A percentile compares a stretch with the other conserved stretches of the same genome.
phyloP scores from a whole-genome alignment of 2,888 invertebrate species.

The Anthrax anthrax region DNA sequence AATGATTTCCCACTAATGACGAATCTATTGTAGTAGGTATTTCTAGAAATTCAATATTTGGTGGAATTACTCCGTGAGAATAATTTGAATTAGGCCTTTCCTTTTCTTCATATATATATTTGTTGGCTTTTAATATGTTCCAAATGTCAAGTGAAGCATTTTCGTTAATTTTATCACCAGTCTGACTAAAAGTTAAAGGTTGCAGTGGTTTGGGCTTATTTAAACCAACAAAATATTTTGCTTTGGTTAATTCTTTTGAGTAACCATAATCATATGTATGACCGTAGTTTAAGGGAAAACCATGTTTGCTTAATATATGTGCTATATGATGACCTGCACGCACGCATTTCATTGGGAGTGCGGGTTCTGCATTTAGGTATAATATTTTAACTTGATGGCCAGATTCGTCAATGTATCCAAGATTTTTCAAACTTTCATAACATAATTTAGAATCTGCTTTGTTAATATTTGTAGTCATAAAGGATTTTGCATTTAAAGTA shows the following conservation, averaged over 20 bases:
- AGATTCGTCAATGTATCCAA: conserved; percentile 2
- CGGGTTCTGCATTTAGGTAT: conserved; percentile 2
- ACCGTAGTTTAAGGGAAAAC: conserved; percentile 12
- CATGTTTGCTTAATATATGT: conserved; percentile 3
- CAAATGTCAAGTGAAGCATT: conserved; percentile 7
- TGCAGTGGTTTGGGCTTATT: conserved; percentile 5
- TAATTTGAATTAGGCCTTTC: too few species aligned
- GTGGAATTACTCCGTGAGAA: too few species aligned
- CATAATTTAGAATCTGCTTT: not conserved
- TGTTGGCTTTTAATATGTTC: conserved; percentile 1
- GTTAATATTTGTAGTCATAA: not conserved
- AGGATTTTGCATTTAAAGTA: not conserved
- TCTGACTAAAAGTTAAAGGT: conserved; percentile 3
- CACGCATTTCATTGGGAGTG: conserved; percentile 6
- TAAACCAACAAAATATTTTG: conserved; percentile 7
- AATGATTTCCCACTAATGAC: too few species aligned
- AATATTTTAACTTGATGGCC: conserved; percentile 2
- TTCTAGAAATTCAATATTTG: too few species aligned
- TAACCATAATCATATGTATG: conserved; percentile 10
- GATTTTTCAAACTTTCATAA: conserved; percentile 2
- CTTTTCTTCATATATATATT: conserved; percentile 4
- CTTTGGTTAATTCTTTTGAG: conserved; percentile 7
- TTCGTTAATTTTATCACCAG: not conserved
- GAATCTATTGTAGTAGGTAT: too few species aligned
- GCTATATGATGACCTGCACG: conserved; percentile 6